Evolutionary conservation across 2,888 invertebrate genomes (phyloP).

Genomic region (Parnassius orleans): DNA sequence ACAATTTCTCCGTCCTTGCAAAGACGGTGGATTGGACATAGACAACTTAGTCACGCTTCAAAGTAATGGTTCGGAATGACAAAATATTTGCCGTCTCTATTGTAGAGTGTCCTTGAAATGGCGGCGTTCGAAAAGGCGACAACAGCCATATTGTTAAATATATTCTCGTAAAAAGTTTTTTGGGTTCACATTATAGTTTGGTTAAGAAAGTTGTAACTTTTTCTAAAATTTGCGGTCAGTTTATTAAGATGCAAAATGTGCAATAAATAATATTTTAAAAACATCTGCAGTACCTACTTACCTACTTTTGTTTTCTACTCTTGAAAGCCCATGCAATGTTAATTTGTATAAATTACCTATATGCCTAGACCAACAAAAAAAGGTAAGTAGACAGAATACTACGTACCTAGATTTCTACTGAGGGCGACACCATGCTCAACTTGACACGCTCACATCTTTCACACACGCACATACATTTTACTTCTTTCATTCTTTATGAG

Average conservation of each 20-base stretch:
- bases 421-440: too few species aligned
- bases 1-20: slow-evolving; percentile 45
- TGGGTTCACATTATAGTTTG: slow-evolving; percentile 4
- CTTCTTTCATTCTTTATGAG: too few species aligned
- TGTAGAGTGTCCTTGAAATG: slow-evolving; percentile 37
- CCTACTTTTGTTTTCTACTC: background rate
- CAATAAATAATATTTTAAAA: slow-evolving; percentile 25
- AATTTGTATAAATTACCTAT: too few species aligned
- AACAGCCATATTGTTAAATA: slow-evolving; percentile 4
- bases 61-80: slow-evolving; percentile 37
- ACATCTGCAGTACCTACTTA: background rate
- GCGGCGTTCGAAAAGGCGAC: slow-evolving; percentile 21
- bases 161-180: slow-evolving; percentile 12
- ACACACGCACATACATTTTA: too few species aligned
- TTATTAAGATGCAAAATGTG: slow-evolving; percentile 30
- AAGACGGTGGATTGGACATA: slow-evolving; percentile 37
- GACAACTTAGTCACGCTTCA: slow-evolving; percentile 34
- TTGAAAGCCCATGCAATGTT: too few species aligned
- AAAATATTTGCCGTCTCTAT: slow-evolving; percentile 45
- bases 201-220: slow-evolving; percentile 26
- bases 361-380: too few species aligned
- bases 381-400: too few species aligned
- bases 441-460: too few species aligned
- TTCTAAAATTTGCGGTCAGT: slow-evolving; percentile 27
- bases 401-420: too few species aligned